phyloP scores from a whole-genome alignment of 2,888 invertebrate genomes.

The Eurytoma californica region DNA sequence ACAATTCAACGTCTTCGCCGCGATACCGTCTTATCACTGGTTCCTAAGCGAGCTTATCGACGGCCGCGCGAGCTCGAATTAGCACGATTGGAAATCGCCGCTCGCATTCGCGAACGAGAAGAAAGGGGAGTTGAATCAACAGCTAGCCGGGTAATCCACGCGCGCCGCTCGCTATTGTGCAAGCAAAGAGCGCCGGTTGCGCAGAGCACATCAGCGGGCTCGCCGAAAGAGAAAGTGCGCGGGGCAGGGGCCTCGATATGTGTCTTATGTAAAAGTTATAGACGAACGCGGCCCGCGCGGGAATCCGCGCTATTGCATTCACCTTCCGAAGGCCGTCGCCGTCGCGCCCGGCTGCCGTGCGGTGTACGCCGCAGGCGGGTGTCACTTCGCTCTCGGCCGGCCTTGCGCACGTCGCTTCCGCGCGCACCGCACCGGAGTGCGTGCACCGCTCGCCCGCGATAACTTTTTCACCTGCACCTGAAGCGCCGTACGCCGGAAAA shows the following conservation, averaged over 20 bases:
- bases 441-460: too few species aligned
- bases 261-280: conserved; percentile 69
- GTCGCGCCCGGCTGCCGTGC: background rate
- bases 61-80: background rate
- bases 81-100: too few species aligned
- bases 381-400: background rate
- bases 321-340: conserved; percentile 54
- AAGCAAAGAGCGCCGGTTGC: conserved; percentile 5
- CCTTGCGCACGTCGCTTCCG: too few species aligned
- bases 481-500: background rate
- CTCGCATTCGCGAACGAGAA: too few species aligned
- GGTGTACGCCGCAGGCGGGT: too few species aligned
- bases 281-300: conserved; percentile 48
- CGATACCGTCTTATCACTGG: too few species aligned
- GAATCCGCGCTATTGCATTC: conserved; percentile 48
- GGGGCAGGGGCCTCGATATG: conserved; percentile 20
- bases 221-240: conserved; percentile 68
- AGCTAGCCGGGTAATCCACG: too few species aligned
- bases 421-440: too few species aligned
- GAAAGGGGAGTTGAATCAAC: too few species aligned
- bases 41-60: background rate
- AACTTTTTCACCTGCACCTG: background rate
- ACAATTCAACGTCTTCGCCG: too few species aligned
- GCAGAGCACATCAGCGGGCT: background rate
- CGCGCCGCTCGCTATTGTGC: conserved; percentile 1